Evolutionary conservation across 2,797 vertebrate genomes (phyloP), one percentile per base, ranked within the genome.

Genomic region (Etheostoma nigrum): DNA sequence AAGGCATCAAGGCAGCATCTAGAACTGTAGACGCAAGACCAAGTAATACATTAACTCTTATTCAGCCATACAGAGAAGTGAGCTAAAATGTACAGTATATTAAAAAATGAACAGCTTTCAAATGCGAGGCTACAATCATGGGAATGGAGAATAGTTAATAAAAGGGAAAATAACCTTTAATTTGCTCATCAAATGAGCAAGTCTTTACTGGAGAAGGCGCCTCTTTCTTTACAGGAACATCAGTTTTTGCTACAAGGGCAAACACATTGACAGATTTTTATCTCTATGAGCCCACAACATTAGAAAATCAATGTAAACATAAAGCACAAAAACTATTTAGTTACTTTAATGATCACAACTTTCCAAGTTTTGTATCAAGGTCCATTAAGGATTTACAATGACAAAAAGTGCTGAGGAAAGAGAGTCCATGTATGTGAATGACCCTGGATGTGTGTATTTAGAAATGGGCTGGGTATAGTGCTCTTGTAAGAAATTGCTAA

Each of bases 161-260:
- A 58, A 58, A 27, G 3, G 13, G 15, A 67, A 65, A 65, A 60
- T 68, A 94, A 99, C 97, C 97, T 98, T 98, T 97, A 85, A 97
- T 96, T 92, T 95, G 96, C 86, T 99, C 97, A 89, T 98, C 97
- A 93, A 96, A 98, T 89, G 96, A 95, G 91, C 98, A 99, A 82
- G 96, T 95, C 91, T 97, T 97, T 85, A 95, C 95, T 88, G 97
- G 96, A 87, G 97, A 97, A 61, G 96, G 94, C 45, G 92, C 93
- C 95, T 99, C 98, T 92, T 96, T 97, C 95, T 99, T 99, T 92
- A 99, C 97, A 75, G 95, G 95, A 87, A 97, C 91, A 89, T 97
- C 97, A 82, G 93, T 91, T 89, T 93, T 95, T 89, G 88, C 96
- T 97, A 91, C 19, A 91, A 67, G 57, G 79, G 30, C 51, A 74